Evolutionary conservation across 2,113 vertebrate genomes (phyloP), one percentile per base, ranked within the genome.

Genomic region (Myotis yumanensis): DNA sequence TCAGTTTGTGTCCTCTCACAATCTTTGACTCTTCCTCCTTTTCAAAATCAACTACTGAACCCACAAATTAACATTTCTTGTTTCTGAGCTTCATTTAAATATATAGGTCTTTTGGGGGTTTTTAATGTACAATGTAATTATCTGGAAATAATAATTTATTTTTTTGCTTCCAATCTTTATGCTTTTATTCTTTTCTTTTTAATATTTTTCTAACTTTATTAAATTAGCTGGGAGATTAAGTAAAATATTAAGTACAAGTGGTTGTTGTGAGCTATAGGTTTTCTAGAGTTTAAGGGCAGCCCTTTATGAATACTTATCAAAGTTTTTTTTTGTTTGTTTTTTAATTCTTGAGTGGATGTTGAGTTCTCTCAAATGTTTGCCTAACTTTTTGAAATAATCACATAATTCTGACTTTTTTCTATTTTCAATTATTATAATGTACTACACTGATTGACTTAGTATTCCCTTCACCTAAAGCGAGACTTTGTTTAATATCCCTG

Each of bases 1-100:
- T 32, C 16, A 35, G 0, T 35, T 28, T 62, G 43, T 15, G 8
- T 8, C 15, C n/a, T 37, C 3, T 57, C 3, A 7, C 2, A 28
- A 62, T 37, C 28, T 84, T 73, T n/a, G n/a, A 52, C 18, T 32
- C 20, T 80, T 87, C 8, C 22, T 73, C 30, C 7, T 71, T 59
- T 59, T 59, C 57, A 59, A 59, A 59, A 59, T 59, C 23, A 59
- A 28, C 25, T 62, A 62, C 30, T 62, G 69, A 80, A 91, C 73
- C 32, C n/a, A 77, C 3, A 85, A 16, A 11, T 52, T 71, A 30
- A 7, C 2, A 1, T n/a, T 75, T 73, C 15, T 16, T 22, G 18
- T 23, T 48, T 69, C 73, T 43, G n/a, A 37, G 11, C 28, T 91
- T n/a, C 32, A 16, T 32, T 23, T 46, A 72, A n/a, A 51, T 51